Conservation (phyloP, 1,140 invertebrate species). For the Lasioglossum albipes region DNA sequence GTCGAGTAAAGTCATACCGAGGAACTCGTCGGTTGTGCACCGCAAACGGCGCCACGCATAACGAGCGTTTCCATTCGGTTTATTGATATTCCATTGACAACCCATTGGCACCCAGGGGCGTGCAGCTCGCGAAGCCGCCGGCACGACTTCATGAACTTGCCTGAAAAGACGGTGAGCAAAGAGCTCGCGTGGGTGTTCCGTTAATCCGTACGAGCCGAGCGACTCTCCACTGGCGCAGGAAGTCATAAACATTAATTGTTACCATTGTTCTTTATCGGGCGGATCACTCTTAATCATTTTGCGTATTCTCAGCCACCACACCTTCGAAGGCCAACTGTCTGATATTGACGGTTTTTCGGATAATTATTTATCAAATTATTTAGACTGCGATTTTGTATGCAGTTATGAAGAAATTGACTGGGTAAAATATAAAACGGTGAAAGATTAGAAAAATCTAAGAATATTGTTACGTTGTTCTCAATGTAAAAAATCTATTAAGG, state of each 20-base stretch:
- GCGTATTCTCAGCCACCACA: not conserved
- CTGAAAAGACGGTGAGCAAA: slow-evolving; percentile 31
- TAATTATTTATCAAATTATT: too few relatives aligned
- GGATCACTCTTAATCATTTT: slow-evolving; percentile 8
- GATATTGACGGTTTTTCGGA: too few relatives aligned
- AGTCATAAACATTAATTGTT: slow-evolving; percentile 58
- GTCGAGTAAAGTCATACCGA: not conserved
- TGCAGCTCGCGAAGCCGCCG: not conserved
- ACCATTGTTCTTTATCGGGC: slow-evolving; percentile 44
- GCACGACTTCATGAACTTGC: slow-evolving; percentile 48
- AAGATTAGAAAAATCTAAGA: too few relatives aligned
- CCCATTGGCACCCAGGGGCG: slow-evolving; percentile 40
- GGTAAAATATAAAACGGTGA: too few relatives aligned
- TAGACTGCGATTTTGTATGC: too few relatives aligned
- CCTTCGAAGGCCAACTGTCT: not conserved
- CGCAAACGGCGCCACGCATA: slow-evolving; percentile 19
- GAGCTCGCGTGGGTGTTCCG: slow-evolving; percentile 55
- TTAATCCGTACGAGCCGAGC: slow-evolving; percentile 59
- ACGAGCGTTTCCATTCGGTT: slow-evolving; percentile 26
- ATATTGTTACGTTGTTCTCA: too few relatives aligned
- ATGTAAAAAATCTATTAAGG: too few relatives aligned
- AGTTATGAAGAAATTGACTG: too few relatives aligned
- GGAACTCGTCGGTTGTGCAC: not conserved
- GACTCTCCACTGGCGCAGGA: slow-evolving; percentile 46
- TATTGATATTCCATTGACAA: slow-evolving; percentile 54